A percentile compares a stretch with the other conserved stretches of the same genome.
Conservation (phyloP, 1,140 invertebrate genomes). For the Pogonognathellus flavescens region DNA sequence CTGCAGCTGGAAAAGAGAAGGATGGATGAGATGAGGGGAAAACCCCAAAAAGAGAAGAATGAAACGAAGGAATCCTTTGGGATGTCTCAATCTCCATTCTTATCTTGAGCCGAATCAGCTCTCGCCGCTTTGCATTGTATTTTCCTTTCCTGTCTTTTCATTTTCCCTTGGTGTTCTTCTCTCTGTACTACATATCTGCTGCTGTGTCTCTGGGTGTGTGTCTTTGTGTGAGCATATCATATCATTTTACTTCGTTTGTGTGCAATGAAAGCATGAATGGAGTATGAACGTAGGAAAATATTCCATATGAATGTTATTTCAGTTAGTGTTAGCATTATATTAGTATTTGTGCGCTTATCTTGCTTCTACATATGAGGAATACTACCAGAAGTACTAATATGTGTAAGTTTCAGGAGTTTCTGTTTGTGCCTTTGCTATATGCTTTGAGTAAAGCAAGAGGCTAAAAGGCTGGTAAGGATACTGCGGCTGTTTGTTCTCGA, state of each 20-base stretch:
- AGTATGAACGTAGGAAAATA: too few relatives aligned
- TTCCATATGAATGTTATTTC: too few relatives aligned
- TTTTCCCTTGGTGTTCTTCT: constrained; percentile 7
- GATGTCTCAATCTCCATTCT: constrained; percentile 52
- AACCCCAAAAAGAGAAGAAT: constrained; percentile 36
- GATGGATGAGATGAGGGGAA: constrained; percentile 23
- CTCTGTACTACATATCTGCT: neutral
- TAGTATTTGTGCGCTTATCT: neutral
- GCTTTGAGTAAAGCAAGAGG: too few relatives aligned
- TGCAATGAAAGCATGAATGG: too few relatives aligned
- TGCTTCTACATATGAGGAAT: constrained; percentile 23
- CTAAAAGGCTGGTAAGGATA: too few relatives aligned
- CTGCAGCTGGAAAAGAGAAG: too few relatives aligned
- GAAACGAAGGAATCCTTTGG: constrained; percentile 53
- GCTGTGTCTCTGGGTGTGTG: neutral
- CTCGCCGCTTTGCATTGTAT: constrained; percentile 40
- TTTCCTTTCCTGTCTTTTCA: constrained; percentile 37
- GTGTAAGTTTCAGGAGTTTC: neutral
- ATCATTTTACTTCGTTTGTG: too few relatives aligned
- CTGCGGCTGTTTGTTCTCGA: neutral
- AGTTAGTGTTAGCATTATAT: too few relatives aligned
- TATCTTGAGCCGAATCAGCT: constrained; percentile 50
- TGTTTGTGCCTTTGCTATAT: neutral
- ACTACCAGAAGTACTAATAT: neutral
- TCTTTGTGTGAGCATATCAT: neutral